Evolutionary conservation across 2,888 invertebrate genomes (phyloP), one percentile per base, ranked within the genome.

Genomic region (Margaritifera margaritifera): DNA sequence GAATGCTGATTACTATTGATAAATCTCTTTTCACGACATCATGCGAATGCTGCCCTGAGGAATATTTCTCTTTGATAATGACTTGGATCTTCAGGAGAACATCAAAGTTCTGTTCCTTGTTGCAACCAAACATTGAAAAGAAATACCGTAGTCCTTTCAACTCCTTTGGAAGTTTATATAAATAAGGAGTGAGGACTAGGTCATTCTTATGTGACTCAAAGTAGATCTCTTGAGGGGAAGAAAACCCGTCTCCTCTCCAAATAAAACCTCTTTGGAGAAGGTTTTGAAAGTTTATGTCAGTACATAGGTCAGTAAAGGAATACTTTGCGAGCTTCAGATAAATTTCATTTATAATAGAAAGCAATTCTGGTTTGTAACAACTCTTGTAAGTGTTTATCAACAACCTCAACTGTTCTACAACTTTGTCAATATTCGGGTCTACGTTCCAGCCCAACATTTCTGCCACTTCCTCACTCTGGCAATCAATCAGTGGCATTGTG

Each of bases 221-320:
- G 27, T 56, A 72, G 15, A 72, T 54, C n/a, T 25, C 61, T 20
- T 55, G 42, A 52, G 65, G 55, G 19, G 31, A 18, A 50, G 24
- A n/a, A 66, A 72, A 72, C 15, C 65, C 59, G 31, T 65, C 60
- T 20, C 71, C 71, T 54, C 55, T 68, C 68, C 68, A 72, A 19
- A 68, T 22, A 25, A 52, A 64, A 42, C 59, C 31, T 27, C 27
- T 27, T 4, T 27, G 27, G 27, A 27, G 27, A 27, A 27, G 27
- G 27, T 27, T 27, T 18, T 50, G 50, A 42, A 62, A 72, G 6
- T 68, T 58, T 15, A 57, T 58, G 27, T 27, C 60, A 20, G 66
- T 59, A 19, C 56, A 22, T 27, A 27, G 27, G 4, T 27, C 27
- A 27, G 27, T 27, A 27, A 27, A 27, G 27, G 3, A 4, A 27